Evolutionary conservation across 1,140 invertebrate genomes (phyloP).

Genomic region (Drosophila parvula): DNA sequence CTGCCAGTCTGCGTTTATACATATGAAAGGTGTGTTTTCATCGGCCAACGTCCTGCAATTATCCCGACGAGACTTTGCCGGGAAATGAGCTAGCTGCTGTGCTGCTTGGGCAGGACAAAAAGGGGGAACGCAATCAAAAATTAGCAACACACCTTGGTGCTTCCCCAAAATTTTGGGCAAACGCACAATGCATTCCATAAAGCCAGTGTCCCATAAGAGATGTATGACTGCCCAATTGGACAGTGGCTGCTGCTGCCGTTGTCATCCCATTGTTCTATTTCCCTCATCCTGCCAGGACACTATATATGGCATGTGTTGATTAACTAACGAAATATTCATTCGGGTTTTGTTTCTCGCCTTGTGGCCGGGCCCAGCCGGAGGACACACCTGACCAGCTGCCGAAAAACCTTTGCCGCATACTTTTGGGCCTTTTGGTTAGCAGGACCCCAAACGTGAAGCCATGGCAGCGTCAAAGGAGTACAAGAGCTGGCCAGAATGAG

Average conservation of each 20-base stretch:
- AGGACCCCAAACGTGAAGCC: neutral
- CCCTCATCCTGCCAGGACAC: neutral
- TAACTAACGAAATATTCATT: neutral
- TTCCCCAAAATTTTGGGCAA: neutral
- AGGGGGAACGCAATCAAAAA: neutral
- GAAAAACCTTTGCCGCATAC: constrained; percentile 4
- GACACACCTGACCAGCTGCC: neutral
- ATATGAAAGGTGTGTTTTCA: neutral
- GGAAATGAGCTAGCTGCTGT: too few species aligned
- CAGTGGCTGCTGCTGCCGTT: neutral
- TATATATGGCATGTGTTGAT: constrained; percentile 22
- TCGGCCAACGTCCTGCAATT: neutral
- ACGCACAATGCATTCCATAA: neutral
- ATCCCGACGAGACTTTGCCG: neutral
- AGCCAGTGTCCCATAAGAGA: neutral
- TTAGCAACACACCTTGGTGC: neutral
- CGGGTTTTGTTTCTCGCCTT: neutral
- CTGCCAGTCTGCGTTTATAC: too few species aligned
- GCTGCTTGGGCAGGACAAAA: neutral
- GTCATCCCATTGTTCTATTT: neutral
- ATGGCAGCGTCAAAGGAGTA: neutral
- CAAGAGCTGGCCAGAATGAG: too few species aligned
- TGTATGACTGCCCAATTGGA: neutral
- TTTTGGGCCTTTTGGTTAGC: neutral
- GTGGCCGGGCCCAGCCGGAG: neutral